These are phyloP conservation scores for Agrilus cyanescens DNA, from an alignment of 2,888 invertebrate genomes.

Conservation along the genomic window DNA sequence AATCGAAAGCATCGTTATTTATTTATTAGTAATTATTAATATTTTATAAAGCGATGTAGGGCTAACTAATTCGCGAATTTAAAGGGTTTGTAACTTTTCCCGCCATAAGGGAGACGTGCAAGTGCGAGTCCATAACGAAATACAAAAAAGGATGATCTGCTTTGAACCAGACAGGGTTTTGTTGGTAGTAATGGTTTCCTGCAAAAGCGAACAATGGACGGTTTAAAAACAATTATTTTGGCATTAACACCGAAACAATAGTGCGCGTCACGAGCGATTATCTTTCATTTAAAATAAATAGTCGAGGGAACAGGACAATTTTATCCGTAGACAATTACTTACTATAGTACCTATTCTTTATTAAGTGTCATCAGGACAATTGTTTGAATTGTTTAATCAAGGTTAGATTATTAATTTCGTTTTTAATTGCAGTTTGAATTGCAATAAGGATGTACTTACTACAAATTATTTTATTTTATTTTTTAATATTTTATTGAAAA, in stretches of 20 bases:
- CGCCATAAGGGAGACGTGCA: slow-evolving; percentile 68
- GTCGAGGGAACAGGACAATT: background rate
- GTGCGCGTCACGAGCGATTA: no score
- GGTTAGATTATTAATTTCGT: no score
- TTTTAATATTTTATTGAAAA: no score
- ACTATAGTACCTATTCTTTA: background rate
- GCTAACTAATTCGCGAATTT: slow-evolving; percentile 65
- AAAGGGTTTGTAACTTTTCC: slow-evolving; percentile 75
- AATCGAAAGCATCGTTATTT: background rate
- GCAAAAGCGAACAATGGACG: slow-evolving; percentile 16
- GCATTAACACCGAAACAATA: no score
- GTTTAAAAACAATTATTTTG: no score
- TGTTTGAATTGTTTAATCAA: slow-evolving; percentile 2
- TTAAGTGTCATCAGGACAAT: background rate
- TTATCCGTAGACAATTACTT: background rate
- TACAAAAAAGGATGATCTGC: slow-evolving; percentile 76
- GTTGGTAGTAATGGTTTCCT: slow-evolving; percentile 29
- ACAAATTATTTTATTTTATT: no score
- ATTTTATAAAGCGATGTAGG: background rate
- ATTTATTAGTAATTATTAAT: background rate
- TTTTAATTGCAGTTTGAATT: no score
- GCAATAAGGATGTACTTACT: no score
- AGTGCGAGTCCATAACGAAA: slow-evolving; percentile 72
- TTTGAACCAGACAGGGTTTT: slow-evolving; percentile 54
- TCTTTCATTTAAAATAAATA: no score